phyloP scores from a whole-genome alignment of 2,888 invertebrate species.

The Polydrusus pterygomalis region DNA sequence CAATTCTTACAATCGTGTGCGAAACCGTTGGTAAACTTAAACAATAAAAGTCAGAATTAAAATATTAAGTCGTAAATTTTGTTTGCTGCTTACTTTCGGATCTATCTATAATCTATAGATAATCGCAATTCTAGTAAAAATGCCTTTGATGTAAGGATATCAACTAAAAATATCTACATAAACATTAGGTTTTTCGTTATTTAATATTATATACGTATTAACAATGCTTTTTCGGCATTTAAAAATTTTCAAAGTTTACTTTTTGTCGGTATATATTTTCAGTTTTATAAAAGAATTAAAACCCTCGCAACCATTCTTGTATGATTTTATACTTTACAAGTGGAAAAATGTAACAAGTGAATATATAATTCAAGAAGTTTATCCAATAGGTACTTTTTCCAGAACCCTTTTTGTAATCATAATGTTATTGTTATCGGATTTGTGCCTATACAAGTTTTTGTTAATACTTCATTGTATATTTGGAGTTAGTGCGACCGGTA shows the following conservation, averaged over 20 bases:
- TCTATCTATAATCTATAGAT: slow-evolving; percentile 18
- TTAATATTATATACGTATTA: too few relatives aligned
- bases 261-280: slow-evolving; percentile 25
- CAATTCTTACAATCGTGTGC: too few relatives aligned
- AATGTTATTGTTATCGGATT: slow-evolving; percentile 4
- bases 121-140: not conserved
- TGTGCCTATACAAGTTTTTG: slow-evolving; percentile 12
- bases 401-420: slow-evolving; percentile 1
- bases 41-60: slow-evolving; percentile 1
- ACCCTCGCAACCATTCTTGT: slow-evolving; percentile 9
- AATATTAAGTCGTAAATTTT: slow-evolving; percentile 16
- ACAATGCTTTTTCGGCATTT: not conserved
- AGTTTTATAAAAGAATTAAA: slow-evolving; percentile 27
- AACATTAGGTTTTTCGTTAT: not conserved
- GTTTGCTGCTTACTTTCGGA: slow-evolving; percentile 15
- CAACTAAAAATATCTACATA: not conserved
- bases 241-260: slow-evolving; percentile 21
- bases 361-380: slow-evolving; percentile 4
- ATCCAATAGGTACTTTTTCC: slow-evolving; percentile 19
- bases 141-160: not conserved
- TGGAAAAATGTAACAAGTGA: slow-evolving; percentile 9
- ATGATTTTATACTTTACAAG: slow-evolving; percentile 4
- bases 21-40: too few relatives aligned
- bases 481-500: not conserved
- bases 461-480: slow-evolving; percentile 3